These are phyloP conservation scores for Camponotus floridanus DNA, from an alignment of 1,140 invertebrate genomes.

Conservation along the genomic window DNA sequence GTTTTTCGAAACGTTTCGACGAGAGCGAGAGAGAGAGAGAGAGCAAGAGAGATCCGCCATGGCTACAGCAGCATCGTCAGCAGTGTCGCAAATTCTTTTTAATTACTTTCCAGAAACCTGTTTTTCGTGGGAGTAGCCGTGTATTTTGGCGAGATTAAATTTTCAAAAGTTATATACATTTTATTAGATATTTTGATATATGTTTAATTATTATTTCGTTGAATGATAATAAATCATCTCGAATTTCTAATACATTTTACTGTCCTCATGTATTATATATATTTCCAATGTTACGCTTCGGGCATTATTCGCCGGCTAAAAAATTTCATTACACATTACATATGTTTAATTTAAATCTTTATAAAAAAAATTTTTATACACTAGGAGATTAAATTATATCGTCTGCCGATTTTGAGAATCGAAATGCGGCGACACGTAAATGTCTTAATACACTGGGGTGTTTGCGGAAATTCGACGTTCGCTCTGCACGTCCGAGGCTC, in stretches of 20 bases:
- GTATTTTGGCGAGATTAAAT: not conserved
- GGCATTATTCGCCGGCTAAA: not conserved
- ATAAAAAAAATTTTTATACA: not conserved
- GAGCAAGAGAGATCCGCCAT: not conserved
- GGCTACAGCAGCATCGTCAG: not conserved
- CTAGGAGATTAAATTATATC: not conserved
- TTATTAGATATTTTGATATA: not conserved
- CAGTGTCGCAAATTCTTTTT: conserved; percentile 49
- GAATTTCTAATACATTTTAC: not conserved
- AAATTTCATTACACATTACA: not conserved
- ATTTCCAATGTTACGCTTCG: not conserved
- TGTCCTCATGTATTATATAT: not conserved
- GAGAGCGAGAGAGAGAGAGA: not conserved
- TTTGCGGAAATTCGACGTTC: conserved; percentile 76
- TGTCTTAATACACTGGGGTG: conserved; percentile 77
- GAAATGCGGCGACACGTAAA: conserved; percentile 61
- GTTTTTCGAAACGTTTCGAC: conserved; percentile 74
- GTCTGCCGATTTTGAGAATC: not conserved
- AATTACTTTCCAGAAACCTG: conserved; percentile 46
- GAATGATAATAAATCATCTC: not conserved
- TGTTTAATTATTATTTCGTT: not conserved
- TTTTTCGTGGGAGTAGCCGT: not conserved
- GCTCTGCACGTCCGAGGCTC: conserved; percentile 62
- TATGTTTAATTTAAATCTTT: not conserved
- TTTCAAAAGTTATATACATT: not conserved